Conservation (phyloP, 2,113 vertebrate genomes). For the Passerina amoena region DNA sequence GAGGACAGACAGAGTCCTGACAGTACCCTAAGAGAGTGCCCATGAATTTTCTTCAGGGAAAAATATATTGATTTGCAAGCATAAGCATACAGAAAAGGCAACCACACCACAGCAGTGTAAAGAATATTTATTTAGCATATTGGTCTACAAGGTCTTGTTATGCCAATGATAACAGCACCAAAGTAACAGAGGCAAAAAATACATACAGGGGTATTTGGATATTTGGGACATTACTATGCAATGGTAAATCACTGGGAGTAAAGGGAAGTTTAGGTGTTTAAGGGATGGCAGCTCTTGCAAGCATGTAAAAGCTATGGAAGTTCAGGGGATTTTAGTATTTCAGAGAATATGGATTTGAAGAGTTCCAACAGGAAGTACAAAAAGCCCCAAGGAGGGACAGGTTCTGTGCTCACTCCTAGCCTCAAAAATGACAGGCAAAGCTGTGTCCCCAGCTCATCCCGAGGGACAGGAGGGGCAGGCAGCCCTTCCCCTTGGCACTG, state of each 20-base stretch:
- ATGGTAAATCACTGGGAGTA: not conserved
- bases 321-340: not conserved
- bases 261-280: not conserved
- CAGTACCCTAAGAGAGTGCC: not conserved
- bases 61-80: not conserved
- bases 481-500: fast-evolving
- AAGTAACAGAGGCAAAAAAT: not conserved
- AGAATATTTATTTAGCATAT: not conserved
- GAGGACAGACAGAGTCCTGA: not conserved
- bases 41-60: not conserved
- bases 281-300: not conserved
- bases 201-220: not conserved
- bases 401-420: not conserved
- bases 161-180: not conserved
- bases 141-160: not conserved
- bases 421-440: not conserved
- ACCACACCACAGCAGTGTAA: not conserved
- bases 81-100: not conserved
- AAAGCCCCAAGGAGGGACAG: not conserved
- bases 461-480: not conserved
- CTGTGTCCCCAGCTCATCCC: not conserved
- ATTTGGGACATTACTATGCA: not conserved
- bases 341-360: not conserved
- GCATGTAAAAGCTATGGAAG: not conserved
- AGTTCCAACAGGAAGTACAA: not conserved